Evolutionary conservation across 2,888 invertebrate species (phyloP).

Genomic region (Arrhopalites spinosus): DNA sequence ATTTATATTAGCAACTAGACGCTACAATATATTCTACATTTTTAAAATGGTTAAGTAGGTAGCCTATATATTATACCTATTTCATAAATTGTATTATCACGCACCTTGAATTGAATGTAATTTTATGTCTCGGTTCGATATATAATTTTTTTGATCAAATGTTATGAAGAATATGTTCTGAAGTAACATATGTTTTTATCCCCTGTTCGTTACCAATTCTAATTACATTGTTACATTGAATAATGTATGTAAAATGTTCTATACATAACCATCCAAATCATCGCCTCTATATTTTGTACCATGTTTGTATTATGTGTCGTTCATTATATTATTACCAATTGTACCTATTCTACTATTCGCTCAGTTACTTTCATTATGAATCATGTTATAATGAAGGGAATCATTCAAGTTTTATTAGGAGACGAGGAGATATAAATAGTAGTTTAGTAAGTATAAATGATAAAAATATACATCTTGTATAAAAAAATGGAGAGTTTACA

Average conservation of each 20-base stretch:
- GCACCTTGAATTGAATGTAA: background rate
- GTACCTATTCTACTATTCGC: too few species aligned
- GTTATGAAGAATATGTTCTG: background rate
- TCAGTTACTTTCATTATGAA: too few species aligned
- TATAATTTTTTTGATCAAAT: background rate
- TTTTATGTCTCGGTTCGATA: background rate
- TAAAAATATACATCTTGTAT: too few species aligned
- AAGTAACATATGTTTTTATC: too few species aligned
- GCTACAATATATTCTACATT: background rate
- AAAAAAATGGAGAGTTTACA: too few species aligned
- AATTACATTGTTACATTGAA: background rate
- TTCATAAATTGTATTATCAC: background rate
- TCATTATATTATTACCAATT: background rate
- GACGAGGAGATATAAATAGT: too few species aligned
- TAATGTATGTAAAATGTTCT: background rate
- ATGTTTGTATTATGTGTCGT: slow-evolving; percentile 4
- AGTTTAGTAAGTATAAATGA: too few species aligned
- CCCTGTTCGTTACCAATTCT: too few species aligned
- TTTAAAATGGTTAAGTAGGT: background rate
- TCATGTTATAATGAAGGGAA: too few species aligned
- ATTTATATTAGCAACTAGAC: background rate
- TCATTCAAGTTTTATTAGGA: too few species aligned
- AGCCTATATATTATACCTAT: background rate
- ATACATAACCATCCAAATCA: background rate
- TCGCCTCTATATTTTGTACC: background rate